Percentiles rank a stretch among this genome's conserved stretches.
phyloP scores from a whole-genome alignment of 2,113 vertebrate species.

The Trachemys scripta region DNA sequence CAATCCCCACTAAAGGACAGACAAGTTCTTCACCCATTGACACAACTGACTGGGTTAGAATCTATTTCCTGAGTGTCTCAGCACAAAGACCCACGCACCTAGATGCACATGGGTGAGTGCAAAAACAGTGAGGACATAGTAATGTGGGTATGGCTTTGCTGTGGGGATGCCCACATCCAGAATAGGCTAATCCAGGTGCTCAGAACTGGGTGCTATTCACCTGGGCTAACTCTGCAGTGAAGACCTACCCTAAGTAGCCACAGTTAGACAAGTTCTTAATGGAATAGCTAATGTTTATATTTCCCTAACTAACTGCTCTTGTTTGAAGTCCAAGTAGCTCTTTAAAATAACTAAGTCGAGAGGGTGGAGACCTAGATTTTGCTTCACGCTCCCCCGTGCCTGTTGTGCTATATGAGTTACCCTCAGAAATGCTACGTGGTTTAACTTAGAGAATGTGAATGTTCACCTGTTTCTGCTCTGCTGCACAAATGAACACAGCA shows the following conservation, averaged over 20 bases:
- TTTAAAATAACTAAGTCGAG: constrained; percentile 19
- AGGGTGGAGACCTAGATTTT: constrained; percentile 15
- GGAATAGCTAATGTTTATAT: constrained; percentile 18
- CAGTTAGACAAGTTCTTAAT: background rate
- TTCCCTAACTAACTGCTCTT: background rate
- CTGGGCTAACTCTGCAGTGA: background rate
- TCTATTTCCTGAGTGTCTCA: background rate
- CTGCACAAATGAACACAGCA: background rate
- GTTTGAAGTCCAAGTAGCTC: constrained; percentile 19
- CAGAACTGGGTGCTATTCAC: background rate
- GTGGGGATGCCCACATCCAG: background rate
- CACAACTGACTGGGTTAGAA: background rate
- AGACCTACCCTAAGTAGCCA: background rate
- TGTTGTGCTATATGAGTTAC: constrained; percentile 2
- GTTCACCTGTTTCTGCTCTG: constrained; percentile 15
- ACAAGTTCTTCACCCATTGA: background rate
- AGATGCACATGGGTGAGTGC: background rate
- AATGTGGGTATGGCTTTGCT: background rate
- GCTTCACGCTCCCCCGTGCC: background rate
- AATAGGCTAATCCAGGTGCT: background rate
- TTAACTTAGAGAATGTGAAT: constrained; percentile 19
- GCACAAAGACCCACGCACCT: background rate
- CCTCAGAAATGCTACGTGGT: background rate
- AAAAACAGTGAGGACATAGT: background rate
- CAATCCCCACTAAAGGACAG: background rate